Conservation (phyloP, 2,888 invertebrate species). For the Elmis aenea region DNA sequence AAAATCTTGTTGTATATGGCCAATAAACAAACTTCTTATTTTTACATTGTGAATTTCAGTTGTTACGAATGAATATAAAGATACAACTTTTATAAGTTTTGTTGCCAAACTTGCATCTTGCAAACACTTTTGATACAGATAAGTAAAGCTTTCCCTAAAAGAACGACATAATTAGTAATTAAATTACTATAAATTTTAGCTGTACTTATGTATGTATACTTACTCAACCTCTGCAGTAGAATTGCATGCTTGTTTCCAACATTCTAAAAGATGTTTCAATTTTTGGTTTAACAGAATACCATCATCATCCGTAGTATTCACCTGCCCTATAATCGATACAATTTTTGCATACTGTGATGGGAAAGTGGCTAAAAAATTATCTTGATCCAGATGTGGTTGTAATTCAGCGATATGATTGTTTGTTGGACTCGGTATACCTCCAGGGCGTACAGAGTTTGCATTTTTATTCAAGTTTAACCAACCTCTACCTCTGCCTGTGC, state of each 20-base stretch:
- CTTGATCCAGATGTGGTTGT: background rate
- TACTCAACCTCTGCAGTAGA: slow-evolving; percentile 37
- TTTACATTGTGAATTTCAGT: slow-evolving; percentile 24
- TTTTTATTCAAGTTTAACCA: slow-evolving; percentile 34
- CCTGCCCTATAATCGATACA: slow-evolving; percentile 32
- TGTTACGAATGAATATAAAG: slow-evolving; percentile 37
- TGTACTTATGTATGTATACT: slow-evolving; percentile 16
- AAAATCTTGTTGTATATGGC: slow-evolving; percentile 37
- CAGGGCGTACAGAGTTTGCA: slow-evolving; percentile 19
- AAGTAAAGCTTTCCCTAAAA: slow-evolving; percentile 37
- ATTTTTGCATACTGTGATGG: slow-evolving; percentile 30
- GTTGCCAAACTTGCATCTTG: slow-evolving; percentile 35
- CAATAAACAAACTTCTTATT: slow-evolving; percentile 32
- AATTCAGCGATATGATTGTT: slow-evolving; percentile 3
- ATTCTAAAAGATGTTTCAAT: slow-evolving; percentile 36
- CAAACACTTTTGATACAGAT: slow-evolving; percentile 36
- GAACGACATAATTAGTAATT: slow-evolving; percentile 1
- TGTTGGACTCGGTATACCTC: slow-evolving; percentile 14
- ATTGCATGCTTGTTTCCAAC: slow-evolving; percentile 35
- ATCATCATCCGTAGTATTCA: slow-evolving; percentile 40
- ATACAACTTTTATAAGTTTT: slow-evolving; percentile 37
- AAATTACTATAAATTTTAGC: background rate
- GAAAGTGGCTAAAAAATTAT: too few species aligned
- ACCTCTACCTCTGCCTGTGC: slow-evolving; percentile 35
- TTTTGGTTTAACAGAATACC: slow-evolving; percentile 44